Evolutionary conservation across 2,888 invertebrate species (phyloP).

Genomic region (Ichneumoninae sp.): DNA sequence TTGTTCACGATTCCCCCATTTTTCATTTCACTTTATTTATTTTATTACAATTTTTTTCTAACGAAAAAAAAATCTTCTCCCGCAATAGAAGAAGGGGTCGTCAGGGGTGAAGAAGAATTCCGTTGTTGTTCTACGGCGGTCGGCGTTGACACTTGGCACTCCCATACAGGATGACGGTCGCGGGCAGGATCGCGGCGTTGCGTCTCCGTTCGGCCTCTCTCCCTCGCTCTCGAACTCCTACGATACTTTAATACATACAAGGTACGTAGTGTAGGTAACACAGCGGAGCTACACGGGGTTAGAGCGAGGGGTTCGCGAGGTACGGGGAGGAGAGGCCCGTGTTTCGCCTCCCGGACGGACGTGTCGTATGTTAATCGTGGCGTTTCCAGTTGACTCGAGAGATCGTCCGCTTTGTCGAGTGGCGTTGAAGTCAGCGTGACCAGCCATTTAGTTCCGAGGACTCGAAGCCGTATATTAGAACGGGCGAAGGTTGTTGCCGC

Average conservation of each 20-base stretch:
- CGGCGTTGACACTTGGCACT: slow-evolving; percentile 71
- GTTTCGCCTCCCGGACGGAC: slow-evolving; percentile 69
- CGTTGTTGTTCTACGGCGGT: slow-evolving; percentile 25
- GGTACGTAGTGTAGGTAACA: slow-evolving; percentile 29
- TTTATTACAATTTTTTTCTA: not conserved
- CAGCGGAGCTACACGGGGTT: slow-evolving; percentile 32
- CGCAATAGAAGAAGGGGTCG: slow-evolving; percentile 4
- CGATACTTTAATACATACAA: slow-evolving; percentile 58
- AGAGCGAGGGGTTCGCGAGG: slow-evolving; percentile 27
- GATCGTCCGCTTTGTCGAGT: slow-evolving; percentile 67
- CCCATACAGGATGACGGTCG: slow-evolving; percentile 70
- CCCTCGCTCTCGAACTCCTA: slow-evolving; percentile 66
- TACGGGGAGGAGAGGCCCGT: slow-evolving; percentile 54
- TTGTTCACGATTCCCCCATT: not conserved
- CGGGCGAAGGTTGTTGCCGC: slow-evolving; percentile 43
- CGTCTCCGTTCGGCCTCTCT: slow-evolving; percentile 48
- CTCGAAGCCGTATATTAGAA: slow-evolving; percentile 67
- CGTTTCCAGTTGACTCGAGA: slow-evolving; percentile 68
- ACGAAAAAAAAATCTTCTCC: not conserved
- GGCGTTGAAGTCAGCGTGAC: slow-evolving; percentile 68
- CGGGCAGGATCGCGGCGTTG: slow-evolving; percentile 63
- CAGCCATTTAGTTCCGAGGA: slow-evolving; percentile 69
- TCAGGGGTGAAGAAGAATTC: slow-evolving; percentile 53
- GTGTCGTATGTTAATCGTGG: slow-evolving; percentile 72
- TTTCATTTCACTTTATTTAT: not conserved